phyloP scores from a whole-genome alignment of 2,888 invertebrate species.

The Trachelus tabidus region DNA sequence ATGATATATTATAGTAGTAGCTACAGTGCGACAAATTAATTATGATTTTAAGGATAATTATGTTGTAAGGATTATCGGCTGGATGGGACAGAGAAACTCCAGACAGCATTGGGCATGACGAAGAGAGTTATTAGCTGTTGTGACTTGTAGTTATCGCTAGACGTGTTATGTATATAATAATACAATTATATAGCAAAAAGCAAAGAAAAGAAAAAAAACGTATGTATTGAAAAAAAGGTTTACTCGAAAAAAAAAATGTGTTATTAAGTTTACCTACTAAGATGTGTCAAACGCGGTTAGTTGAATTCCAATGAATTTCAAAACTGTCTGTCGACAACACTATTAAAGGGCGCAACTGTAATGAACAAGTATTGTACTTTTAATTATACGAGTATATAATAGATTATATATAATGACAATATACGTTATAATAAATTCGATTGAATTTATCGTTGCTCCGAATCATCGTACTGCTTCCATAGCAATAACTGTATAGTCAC shows the following conservation, averaged over 20 bases:
- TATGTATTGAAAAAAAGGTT: not conserved
- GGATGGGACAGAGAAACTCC: constrained; percentile 4
- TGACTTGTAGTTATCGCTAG: constrained; percentile 56
- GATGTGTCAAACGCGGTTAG: not conserved
- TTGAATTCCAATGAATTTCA: constrained; percentile 51
- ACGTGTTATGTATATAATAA: constrained; percentile 59
- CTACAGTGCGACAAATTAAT: not conserved
- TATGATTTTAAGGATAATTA: not conserved
- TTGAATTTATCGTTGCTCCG: constrained; percentile 57
- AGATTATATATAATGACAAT: constrained; percentile 52
- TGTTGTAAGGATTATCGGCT: not conserved
- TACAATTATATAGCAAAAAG: constrained; percentile 38
- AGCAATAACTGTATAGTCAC: constrained; percentile 64
- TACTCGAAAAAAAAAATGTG: not conserved
- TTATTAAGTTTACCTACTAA: not conserved
- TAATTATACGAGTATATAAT: constrained; percentile 47
- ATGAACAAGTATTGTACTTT: constrained; percentile 33
- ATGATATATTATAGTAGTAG: not conserved
- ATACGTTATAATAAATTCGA: constrained; percentile 46
- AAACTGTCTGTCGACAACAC: not conserved
- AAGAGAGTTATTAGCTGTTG: constrained; percentile 23
- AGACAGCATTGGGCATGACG: constrained; percentile 25
- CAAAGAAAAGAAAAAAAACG: not conserved
- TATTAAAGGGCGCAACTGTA: not conserved
- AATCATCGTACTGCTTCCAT: constrained; percentile 61